These are phyloP conservation scores for Rhabdomys pumilio DNA, from an alignment of 2,797 vertebrate species.

Conservation along the genomic window DNA sequence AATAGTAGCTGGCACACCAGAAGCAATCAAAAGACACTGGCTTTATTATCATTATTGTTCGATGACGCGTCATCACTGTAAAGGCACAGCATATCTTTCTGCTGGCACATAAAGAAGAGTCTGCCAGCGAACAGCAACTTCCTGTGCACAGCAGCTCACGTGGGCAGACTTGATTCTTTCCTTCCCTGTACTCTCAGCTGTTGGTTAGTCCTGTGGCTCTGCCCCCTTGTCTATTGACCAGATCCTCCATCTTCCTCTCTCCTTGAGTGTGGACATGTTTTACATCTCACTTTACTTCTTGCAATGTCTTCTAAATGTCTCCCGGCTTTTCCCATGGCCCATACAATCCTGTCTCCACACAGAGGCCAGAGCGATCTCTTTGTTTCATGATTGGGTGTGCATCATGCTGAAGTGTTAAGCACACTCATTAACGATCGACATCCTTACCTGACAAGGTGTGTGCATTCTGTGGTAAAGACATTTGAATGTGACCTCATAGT, in stretches of 20 bases:
- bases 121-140: neutral
- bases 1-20: neutral
- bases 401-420: neutral
- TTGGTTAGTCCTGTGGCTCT: neutral
- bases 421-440: neutral
- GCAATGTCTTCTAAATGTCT: neutral
- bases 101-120: neutral
- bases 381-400: neutral
- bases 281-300: neutral
- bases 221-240: neutral
- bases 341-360: neutral
- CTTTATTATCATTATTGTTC: neutral
- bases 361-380: neutral
- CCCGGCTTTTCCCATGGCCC: neutral
- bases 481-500: neutral
- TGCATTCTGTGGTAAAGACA: neutral
- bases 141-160: neutral
- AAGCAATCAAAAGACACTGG: neutral
- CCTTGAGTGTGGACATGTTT: neutral
- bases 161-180: neutral
- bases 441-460: neutral
- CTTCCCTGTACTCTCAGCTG: neutral
- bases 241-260: neutral
- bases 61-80: neutral
- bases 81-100: neutral